These are phyloP conservation scores for Baryphthengus martii DNA, from an alignment of 2,113 vertebrate species.

Conservation along the genomic window DNA sequence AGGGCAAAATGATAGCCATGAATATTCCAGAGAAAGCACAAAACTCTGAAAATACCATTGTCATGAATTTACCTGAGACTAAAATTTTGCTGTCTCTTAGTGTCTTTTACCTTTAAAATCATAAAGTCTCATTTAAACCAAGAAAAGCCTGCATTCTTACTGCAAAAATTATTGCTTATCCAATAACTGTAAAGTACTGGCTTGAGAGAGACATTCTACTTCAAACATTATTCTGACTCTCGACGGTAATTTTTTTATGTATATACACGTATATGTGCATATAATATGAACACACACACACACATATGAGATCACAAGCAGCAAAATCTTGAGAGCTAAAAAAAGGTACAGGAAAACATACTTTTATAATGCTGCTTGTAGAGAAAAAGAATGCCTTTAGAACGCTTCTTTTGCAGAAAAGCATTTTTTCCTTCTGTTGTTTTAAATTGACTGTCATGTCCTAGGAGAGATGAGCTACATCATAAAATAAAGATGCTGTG, in stretches of 20 bases:
- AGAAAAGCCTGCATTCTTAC: conserved; percentile 12
- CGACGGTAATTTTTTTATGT: not conserved
- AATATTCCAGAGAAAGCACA: not conserved
- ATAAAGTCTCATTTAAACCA: not conserved
- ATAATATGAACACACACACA: not conserved
- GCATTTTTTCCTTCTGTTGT: not conserved
- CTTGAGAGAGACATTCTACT: conserved; percentile 54
- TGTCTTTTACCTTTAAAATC: not conserved
- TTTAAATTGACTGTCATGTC: not conserved
- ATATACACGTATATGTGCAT: accelerated
- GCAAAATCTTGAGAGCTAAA: not conserved
- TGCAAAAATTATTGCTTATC: conserved; percentile 71
- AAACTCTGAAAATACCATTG: not conserved
- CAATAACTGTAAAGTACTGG: conserved; percentile 57
- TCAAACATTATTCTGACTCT: conserved; percentile 68
- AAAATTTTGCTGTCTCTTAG: not conserved
- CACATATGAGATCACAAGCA: not conserved
- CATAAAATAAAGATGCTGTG: not conserved
- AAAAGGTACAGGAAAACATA: not conserved
- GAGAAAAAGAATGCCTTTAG: not conserved
- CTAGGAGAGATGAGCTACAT: not conserved
- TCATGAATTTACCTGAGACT: not conserved
- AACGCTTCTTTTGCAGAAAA: not conserved
- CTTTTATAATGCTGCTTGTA: not conserved
- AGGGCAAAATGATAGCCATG: not conserved